phyloP scores from a whole-genome alignment of 2,797 vertebrate genomes.

The Molossus alvarezi region DNA sequence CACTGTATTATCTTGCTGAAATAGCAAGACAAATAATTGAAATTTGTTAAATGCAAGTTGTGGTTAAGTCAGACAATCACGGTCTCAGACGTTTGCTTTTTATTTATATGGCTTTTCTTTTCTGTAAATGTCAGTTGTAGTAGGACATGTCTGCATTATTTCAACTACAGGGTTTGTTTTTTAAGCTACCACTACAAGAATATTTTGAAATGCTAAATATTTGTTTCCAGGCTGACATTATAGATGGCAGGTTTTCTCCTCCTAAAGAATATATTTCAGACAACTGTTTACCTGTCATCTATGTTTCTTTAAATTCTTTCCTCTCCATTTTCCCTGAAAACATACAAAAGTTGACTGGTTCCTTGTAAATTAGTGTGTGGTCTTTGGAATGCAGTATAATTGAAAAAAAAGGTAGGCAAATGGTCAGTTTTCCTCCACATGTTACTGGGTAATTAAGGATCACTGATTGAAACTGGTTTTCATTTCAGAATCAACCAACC shows the following conservation, averaged over 20 bases:
- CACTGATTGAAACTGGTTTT: conserved; percentile 66
- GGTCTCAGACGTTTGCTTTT: conserved; percentile 66
- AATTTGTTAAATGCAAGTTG: conserved; percentile 57
- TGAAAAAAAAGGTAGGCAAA: conserved; percentile 1
- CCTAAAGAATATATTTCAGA: conserved; percentile 61
- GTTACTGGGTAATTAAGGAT: conserved; percentile 31
- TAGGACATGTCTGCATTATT: conserved; percentile 34
- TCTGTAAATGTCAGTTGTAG: conserved; percentile 42
- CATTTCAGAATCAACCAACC: conserved; percentile 62
- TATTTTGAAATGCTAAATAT: conserved; percentile 48
- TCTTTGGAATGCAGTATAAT: conserved; percentile 11
- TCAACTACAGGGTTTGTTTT: conserved; percentile 30
- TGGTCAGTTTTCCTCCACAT: background rate
- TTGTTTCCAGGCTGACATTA: conserved; percentile 55
- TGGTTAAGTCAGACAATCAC: conserved; percentile 39
- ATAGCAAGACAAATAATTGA: conserved; percentile 62
- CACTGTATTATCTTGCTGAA: background rate
- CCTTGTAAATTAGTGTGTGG: background rate
- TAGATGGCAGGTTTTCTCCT: conserved; percentile 23
- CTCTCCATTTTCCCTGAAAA: conserved; percentile 51
- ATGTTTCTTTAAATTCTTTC: conserved; percentile 56
- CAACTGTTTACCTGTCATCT: conserved; percentile 55
- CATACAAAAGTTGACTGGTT: background rate
- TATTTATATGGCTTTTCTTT: conserved; percentile 49
- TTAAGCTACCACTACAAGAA: conserved; percentile 27